Percentiles rank a stretch among this genome's conserved stretches.
Evolutionary conservation across 2,113 vertebrate genomes (phyloP).

Genomic region (Triplophysa siluroides): DNA sequence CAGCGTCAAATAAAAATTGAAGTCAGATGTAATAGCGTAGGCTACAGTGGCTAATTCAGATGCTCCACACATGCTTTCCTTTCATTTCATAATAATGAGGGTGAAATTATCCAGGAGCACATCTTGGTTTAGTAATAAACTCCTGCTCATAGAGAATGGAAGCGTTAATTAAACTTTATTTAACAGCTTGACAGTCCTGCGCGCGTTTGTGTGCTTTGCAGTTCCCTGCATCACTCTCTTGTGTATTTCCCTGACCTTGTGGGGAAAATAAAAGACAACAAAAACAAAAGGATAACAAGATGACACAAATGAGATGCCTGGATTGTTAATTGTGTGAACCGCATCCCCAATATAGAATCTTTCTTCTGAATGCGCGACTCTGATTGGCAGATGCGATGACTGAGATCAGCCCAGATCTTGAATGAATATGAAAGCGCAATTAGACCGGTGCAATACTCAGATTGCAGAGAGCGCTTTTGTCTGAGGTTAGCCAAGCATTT

Average conservation of each 20-base stretch:
- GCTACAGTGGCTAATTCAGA: slow-evolving; percentile 39
- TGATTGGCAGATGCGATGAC: slow-evolving; percentile 29
- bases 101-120: slow-evolving; percentile 48
- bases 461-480: slow-evolving; percentile 36
- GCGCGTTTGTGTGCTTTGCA: slow-evolving; percentile 22
- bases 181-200: slow-evolving; percentile 47
- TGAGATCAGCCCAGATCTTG: slow-evolving; percentile 8
- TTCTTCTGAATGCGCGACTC: slow-evolving; percentile 5
- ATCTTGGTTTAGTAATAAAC: slow-evolving; percentile 50
- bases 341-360: slow-evolving; percentile 7
- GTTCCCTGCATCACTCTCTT: slow-evolving; percentile 27
- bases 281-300: slow-evolving; percentile 33
- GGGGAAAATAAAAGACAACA: slow-evolving; percentile 34
- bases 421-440: slow-evolving; percentile 26
- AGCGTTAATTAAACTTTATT: slow-evolving; percentile 54
- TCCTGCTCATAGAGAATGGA: slow-evolving; percentile 39
- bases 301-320: slow-evolving; percentile 20
- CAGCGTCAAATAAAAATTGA: slow-evolving; percentile 35
- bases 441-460: slow-evolving; percentile 7
- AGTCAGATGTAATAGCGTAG: slow-evolving; percentile 35
- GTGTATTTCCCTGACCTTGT: slow-evolving; percentile 47
- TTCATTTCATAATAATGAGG: slow-evolving; percentile 48
- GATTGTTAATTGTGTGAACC: slow-evolving; percentile 28
- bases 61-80: slow-evolving; percentile 39
- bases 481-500: slow-evolving; percentile 40